A percentile compares a stretch with the other conserved stretches of the same genome.
These are phyloP conservation scores for Papilio gigon DNA, from an alignment of 2,888 invertebrate species.

Conservation along the genomic window DNA sequence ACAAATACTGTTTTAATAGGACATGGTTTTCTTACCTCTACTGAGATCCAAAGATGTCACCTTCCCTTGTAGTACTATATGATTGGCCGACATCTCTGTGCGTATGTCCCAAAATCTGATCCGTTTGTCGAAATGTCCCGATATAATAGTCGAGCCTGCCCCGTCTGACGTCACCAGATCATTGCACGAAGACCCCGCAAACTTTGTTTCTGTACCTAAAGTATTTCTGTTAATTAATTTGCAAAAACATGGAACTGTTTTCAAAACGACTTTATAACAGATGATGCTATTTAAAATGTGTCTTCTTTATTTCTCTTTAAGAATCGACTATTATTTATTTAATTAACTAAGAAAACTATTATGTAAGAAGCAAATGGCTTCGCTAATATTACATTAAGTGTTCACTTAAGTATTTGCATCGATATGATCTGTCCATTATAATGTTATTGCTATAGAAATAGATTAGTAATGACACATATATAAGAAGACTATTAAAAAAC, in stretches of 20 bases:
- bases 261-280: too few relatives aligned
- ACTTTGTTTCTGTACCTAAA: constrained; percentile 94
- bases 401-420: too few relatives aligned
- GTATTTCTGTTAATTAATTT: constrained; percentile 11
- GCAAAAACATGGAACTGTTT: not conserved
- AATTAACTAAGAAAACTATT: too few relatives aligned
- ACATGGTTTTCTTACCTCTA: constrained; percentile 88
- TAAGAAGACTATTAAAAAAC: not conserved
- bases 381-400: too few relatives aligned
- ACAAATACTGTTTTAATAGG: not conserved
- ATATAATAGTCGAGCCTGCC: constrained; percentile 94
- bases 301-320: too few relatives aligned
- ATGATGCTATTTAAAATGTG: too few relatives aligned
- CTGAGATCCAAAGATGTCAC: constrained; percentile 97
- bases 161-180: constrained; percentile 96
- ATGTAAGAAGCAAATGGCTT: too few relatives aligned
- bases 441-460: not conserved
- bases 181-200: constrained; percentile 98
- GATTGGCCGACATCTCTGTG: constrained; percentile 91
- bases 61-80: constrained; percentile 94
- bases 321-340: too few relatives aligned
- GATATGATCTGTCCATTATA: not conserved
- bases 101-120: constrained; percentile 99
- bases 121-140: constrained; percentile 98
- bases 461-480: not conserved